Evolutionary conservation across 2,797 vertebrate genomes (phyloP), one percentile per base, ranked within the genome.

Genomic region (Eutrigla gurnardus): DNA sequence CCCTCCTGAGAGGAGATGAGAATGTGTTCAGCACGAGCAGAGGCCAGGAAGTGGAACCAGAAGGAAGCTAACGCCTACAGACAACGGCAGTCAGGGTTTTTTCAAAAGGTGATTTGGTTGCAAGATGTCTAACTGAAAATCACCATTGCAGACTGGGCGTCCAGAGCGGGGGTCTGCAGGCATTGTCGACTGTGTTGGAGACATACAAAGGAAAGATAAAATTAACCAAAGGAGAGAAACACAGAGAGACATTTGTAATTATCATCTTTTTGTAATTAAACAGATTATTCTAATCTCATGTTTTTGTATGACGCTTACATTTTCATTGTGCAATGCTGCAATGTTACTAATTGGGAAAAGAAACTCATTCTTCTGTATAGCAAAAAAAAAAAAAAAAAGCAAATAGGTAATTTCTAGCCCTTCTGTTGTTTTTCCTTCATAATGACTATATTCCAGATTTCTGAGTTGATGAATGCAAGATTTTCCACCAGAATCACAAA

Each of bases 171-270:
- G 39, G 8, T 82, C 71, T 5, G 35, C 52, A 59, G 78, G 62
- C 87, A 91, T 91, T 17, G 60, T 80, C 60, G 47, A n/a, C 81
- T 73, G 6, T 39, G 18, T 43, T 59, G 8, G 49, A 74, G 12
- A 71, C 7, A 71, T 2, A 70, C n/a, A 5, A 65, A 25, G 13
- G 67, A 64, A 45, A 65, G 11, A 77, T 0, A 6, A 37, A 66
- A 42, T 68, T 36, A 77, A n/a, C 12, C 52, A 40, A 36, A 50
- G 63, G 6, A 59, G 13, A 47, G 1, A 70, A 11, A 65, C 5
- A 73, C 15, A 46, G 1, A 46, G 7, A 67, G 37, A 36, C 33
- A 68, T 42, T 39, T 15, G 3, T 37, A 43, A 12, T 5, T 55
- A 13, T 13, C 7, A 61, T 9, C 10, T 40, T 53, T 70, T 17